Evolutionary conservation across 2,797 vertebrate species (phyloP).

Genomic region (Schizopygopsis malacanthus): DNA sequence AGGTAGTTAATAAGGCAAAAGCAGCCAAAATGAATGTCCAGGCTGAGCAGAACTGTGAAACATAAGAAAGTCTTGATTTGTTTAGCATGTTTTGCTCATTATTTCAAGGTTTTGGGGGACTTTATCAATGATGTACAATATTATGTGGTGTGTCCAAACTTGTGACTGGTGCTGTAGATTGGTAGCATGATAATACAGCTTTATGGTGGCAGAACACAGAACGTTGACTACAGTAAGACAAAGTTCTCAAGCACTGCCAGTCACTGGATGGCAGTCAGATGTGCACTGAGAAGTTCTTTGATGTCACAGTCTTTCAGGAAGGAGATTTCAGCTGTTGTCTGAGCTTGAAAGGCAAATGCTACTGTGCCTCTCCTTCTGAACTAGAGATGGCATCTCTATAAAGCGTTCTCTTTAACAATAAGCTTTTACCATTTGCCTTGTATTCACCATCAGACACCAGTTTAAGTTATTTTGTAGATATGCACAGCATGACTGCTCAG

Average conservation of each 20-base stretch:
- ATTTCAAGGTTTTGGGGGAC: neutral
- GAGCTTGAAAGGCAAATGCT: constrained; percentile 73
- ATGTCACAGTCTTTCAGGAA: constrained; percentile 73
- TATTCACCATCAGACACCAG: constrained; percentile 68
- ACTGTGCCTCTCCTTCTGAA: constrained; percentile 69
- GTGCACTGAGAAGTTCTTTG: constrained; percentile 74
- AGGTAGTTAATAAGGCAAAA: neutral
- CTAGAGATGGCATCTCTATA: constrained; percentile 78
- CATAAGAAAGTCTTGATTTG: neutral
- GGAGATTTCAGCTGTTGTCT: constrained; percentile 76
- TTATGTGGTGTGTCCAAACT: neutral
- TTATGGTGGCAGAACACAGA: constrained; percentile 12
- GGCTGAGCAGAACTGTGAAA: neutral
- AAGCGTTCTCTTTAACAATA: constrained; percentile 75
- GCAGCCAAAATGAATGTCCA: neutral
- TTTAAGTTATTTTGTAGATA: constrained; percentile 67
- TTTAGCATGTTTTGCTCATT: neutral
- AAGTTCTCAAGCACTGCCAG: constrained; percentile 50
- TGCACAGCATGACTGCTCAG: constrained; percentile 35
- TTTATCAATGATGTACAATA: neutral
- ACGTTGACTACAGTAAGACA: constrained; percentile 29
- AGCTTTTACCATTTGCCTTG: constrained; percentile 67
- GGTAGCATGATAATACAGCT: neutral
- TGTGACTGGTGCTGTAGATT: neutral
- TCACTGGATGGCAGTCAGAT: constrained; percentile 67